Conservation (phyloP, 2,113 vertebrate species). For the Zosterops hypoxanthus region DNA sequence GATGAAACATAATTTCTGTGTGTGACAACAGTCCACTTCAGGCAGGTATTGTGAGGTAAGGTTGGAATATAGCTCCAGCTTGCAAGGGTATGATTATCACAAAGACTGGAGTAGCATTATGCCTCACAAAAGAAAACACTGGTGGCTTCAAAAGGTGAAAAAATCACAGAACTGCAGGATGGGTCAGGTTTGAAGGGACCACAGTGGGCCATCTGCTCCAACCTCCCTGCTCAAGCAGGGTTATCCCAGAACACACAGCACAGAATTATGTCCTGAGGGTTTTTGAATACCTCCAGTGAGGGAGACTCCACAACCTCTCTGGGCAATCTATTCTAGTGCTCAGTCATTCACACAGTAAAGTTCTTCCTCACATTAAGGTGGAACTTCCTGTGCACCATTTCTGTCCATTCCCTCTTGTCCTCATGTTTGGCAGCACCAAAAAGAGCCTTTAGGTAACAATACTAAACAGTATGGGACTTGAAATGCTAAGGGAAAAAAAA, state of each 20-base stretch:
- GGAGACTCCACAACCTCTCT: neutral
- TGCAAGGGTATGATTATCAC: neutral
- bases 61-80: neutral
- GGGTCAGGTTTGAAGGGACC: neutral
- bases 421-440: neutral
- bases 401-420: neutral
- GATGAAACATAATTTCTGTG: neutral
- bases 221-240: neutral
- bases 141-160: neutral
- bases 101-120: neutral
- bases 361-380: neutral
- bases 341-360: fast-evolving
- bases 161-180: neutral
- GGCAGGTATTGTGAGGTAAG: neutral
- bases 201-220: neutral
- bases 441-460: neutral
- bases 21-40: neutral
- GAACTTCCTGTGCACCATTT: neutral
- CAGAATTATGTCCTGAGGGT: fast-evolving
- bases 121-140: neutral
- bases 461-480: neutral
- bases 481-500: neutral
- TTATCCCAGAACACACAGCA: fast-evolving
- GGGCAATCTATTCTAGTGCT: neutral
- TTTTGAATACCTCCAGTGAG: neutral